Percentiles rank a stretch among this genome's conserved stretches.
phyloP scores from a whole-genome alignment of 2,113 vertebrate genomes.

The Oceanodroma tethys region DNA sequence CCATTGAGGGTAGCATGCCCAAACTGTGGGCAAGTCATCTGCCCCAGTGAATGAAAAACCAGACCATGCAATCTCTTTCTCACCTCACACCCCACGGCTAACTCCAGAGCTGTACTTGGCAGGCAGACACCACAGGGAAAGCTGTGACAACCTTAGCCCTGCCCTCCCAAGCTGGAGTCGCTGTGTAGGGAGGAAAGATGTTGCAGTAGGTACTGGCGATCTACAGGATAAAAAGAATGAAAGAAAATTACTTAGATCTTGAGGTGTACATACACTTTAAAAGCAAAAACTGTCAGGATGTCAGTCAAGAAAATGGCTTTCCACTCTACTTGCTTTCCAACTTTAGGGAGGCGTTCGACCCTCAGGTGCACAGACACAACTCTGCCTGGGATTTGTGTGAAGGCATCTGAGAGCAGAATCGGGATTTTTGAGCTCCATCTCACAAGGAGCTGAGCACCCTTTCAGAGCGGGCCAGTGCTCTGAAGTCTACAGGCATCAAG shows the following conservation, averaged over 20 bases:
- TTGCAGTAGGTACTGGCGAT: slow-evolving; percentile 89
- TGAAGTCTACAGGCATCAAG: neutral
- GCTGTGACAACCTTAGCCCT: slow-evolving; percentile 86
- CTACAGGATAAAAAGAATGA: slow-evolving; percentile 87
- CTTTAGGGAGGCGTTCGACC: slow-evolving; percentile 12
- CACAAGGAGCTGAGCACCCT: slow-evolving; percentile 3
- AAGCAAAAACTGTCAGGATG: slow-evolving; percentile 77
- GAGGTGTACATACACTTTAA: slow-evolving; percentile 80
- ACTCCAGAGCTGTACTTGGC: slow-evolving; percentile 88
- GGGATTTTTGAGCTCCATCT: slow-evolving; percentile 28
- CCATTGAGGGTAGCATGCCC: slow-evolving; percentile 68
- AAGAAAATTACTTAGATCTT: slow-evolving; percentile 85
- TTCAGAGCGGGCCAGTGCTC: neutral
- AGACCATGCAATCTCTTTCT: slow-evolving; percentile 90
- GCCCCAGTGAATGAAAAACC: slow-evolving; percentile 78
- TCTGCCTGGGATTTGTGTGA: slow-evolving; percentile 55
- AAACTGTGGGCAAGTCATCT: slow-evolving; percentile 73
- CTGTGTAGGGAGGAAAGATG: slow-evolving; percentile 89
- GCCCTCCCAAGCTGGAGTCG: slow-evolving; percentile 88
- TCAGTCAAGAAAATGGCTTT: slow-evolving; percentile 70
- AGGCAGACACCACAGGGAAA: slow-evolving; percentile 88
- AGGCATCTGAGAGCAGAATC: slow-evolving; percentile 38
- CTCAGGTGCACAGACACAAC: slow-evolving; percentile 47
- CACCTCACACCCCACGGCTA: slow-evolving; percentile 88
- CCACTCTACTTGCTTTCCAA: slow-evolving; percentile 65